These are phyloP conservation scores for Syrmaticus mikado DNA, from an alignment of 2,113 vertebrate genomes.

Conservation along the genomic window DNA sequence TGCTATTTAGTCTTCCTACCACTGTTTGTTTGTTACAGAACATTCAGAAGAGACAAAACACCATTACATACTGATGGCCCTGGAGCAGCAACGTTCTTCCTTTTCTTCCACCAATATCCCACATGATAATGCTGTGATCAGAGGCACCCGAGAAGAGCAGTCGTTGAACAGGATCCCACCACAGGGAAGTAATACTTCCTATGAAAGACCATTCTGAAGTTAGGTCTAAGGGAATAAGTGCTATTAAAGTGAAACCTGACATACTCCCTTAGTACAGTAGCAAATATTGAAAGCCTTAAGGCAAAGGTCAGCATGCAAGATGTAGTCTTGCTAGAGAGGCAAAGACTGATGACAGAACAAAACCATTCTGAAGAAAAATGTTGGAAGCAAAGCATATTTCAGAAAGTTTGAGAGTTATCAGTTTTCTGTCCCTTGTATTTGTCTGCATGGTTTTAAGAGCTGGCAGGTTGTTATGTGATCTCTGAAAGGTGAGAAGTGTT, in stretches of 20 bases:
- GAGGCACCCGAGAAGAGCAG: conserved; percentile 96
- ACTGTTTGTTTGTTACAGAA: background rate
- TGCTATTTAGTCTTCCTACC: background rate
- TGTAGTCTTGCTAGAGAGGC: background rate
- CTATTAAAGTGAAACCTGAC: background rate
- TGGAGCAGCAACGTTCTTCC: conserved; percentile 91
- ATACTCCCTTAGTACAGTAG: background rate
- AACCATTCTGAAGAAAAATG: background rate
- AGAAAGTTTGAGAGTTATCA: background rate
- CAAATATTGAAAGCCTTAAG: background rate
- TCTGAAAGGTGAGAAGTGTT: background rate
- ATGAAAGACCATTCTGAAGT: conserved; percentile 25
- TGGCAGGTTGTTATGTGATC: background rate
- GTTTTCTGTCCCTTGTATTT: background rate
- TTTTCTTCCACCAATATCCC: conserved; percentile 96
- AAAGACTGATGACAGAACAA: background rate
- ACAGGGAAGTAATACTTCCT: conserved; percentile 91
- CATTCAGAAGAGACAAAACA: background rate
- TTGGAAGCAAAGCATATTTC: background rate
- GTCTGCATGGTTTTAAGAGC: background rate
- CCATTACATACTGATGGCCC: conserved; percentile 91
- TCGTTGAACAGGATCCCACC: conserved; percentile 95
- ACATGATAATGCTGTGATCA: conserved; percentile 98
- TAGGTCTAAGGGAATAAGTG: background rate
- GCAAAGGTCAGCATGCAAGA: background rate